Conservation (phyloP, 1,140 invertebrate species). For the Drosophila punjabiensis region DNA sequence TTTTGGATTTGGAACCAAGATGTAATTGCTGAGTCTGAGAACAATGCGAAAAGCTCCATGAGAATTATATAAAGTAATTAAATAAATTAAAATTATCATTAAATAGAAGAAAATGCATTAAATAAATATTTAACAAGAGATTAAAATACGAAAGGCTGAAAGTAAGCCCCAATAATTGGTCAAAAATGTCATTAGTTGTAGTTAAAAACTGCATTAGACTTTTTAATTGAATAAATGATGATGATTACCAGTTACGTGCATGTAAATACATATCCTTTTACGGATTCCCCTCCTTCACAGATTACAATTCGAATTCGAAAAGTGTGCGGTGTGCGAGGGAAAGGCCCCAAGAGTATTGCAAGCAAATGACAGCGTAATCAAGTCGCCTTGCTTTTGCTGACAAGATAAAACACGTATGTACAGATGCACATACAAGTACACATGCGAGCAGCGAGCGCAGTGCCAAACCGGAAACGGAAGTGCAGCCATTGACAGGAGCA, state of each 20-base stretch:
- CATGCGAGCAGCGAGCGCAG: constrained; percentile 2
- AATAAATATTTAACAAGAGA: too few relatives aligned
- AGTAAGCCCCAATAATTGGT: too few relatives aligned
- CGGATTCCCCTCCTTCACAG: neutral
- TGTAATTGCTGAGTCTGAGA: too few relatives aligned
- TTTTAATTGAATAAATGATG: neutral
- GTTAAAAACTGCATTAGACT: neutral
- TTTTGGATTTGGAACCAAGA: too few relatives aligned
- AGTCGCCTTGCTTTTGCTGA: constrained; percentile 44
- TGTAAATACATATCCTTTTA: neutral
- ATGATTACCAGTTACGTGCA: neutral
- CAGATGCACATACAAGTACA: neutral
- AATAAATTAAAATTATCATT: too few relatives aligned
- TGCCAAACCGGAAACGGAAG: constrained; percentile 64
- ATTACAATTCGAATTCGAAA: too few relatives aligned
- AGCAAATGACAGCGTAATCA: constrained; percentile 69
- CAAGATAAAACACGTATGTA: constrained; percentile 58
- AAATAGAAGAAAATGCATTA: too few relatives aligned
- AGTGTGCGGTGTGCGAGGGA: constrained; percentile 1
- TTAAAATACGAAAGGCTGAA: too few relatives aligned
- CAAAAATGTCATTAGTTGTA: too few relatives aligned
- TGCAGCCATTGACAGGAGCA: constrained; percentile 70
- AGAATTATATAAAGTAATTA: too few relatives aligned
- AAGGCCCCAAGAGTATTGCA: neutral
- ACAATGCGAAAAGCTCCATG: too few relatives aligned